phyloP scores from a whole-genome alignment of 2,888 invertebrate genomes.

The Coleophora deauratella region DNA sequence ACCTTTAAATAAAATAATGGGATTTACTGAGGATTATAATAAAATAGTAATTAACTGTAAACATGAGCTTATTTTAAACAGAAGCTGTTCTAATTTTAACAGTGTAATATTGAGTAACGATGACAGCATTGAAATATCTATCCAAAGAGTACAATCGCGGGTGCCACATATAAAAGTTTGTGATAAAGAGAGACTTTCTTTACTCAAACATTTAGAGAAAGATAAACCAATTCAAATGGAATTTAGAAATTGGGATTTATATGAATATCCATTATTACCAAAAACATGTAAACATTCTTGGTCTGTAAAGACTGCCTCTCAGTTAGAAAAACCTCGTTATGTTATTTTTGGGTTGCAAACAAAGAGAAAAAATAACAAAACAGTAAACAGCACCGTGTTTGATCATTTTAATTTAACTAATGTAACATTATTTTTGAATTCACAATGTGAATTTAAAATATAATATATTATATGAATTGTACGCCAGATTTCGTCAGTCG shows the following conservation, averaged over 20 bases:
- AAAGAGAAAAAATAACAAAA: conserved; percentile 21
- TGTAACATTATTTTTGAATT: no score
- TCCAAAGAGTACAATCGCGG: conserved; percentile 12
- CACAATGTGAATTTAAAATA: conserved; percentile 20
- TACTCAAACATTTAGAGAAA: no score
- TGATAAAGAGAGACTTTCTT: no score
- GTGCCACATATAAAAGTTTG: conserved; percentile 13
- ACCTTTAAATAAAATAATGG: conserved; percentile 11
- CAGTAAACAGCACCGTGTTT: conserved; percentile 10
- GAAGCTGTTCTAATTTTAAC: conserved; percentile 25
- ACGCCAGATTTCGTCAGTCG: no score
- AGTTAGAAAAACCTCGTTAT: no score
- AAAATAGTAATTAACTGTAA: no score
- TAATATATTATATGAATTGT: no score
- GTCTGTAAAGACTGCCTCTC: no score
- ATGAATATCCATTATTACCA: no score
- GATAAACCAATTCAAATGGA: conserved; percentile 23
- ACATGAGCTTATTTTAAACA: no score
- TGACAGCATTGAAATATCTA: conserved; percentile 10
- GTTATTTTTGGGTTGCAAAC: no score
- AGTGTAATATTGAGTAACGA: conserved; percentile 14
- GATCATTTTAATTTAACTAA: conserved; percentile 16
- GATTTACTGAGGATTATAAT: conserved; percentile 23
- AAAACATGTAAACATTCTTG: no score
- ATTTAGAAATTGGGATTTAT: conserved; percentile 39